These are phyloP conservation scores for Antrozous pallidus DNA, from an alignment of 2,797 vertebrate species.

Conservation along the genomic window DNA sequence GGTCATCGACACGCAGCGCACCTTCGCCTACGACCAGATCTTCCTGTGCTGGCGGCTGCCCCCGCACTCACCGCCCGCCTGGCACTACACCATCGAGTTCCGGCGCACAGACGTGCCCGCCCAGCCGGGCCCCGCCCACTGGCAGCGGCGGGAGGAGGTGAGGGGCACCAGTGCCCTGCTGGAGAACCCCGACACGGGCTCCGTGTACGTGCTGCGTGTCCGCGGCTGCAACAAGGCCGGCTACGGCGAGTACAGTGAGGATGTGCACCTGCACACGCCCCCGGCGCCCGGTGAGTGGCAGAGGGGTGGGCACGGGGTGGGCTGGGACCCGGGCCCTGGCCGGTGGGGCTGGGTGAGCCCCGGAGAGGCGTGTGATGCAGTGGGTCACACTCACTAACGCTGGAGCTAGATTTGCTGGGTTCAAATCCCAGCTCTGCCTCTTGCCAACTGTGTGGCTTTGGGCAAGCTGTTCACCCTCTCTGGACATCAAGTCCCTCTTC, in stretches of 20 bases:
- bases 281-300: conserved; percentile 90
- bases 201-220: conserved; percentile 94
- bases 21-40: conserved; percentile 96
- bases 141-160: conserved; percentile 94
- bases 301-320: background rate
- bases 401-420: background rate
- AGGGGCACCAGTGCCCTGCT: conserved; percentile 91
- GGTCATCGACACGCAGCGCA: conserved; percentile 97
- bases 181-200: conserved; percentile 92
- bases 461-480: background rate
- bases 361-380: too few species aligned
- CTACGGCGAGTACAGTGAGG: conserved; percentile 96
- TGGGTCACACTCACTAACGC: background rate
- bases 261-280: conserved; percentile 95
- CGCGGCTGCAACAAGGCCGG: conserved; percentile 96
- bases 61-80: conserved; percentile 93
- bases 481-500: background rate
- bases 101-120: conserved; percentile 87
- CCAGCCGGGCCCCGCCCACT: conserved; percentile 85
- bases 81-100: conserved; percentile 96
- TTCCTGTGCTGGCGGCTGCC: conserved; percentile 97
- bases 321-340: background rate
- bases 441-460: background rate
- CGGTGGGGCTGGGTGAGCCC: background rate
- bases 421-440: background rate